Evolutionary conservation across 2,113 vertebrate genomes (phyloP).

Genomic region (Rhinichthys klamathensis): DNA sequence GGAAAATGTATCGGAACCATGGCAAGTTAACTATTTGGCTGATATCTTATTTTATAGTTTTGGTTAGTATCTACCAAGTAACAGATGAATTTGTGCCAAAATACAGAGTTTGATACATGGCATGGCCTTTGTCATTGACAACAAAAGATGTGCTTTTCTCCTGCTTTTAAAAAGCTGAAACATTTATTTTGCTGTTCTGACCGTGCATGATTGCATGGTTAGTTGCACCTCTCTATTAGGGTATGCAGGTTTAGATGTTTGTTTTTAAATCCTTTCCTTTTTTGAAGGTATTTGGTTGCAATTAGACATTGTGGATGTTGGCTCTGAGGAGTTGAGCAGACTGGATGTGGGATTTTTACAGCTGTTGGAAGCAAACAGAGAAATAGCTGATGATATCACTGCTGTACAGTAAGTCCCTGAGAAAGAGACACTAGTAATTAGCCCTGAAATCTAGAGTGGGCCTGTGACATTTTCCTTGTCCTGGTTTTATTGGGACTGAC

Average conservation of each 20-base stretch:
- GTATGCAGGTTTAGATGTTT: not conserved
- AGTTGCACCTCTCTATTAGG: not conserved
- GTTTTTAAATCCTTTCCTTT: not conserved
- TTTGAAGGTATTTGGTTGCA: not conserved
- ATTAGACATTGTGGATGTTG: not conserved
- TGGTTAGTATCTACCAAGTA: no score
- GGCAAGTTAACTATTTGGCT: no score
- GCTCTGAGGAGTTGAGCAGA: not conserved
- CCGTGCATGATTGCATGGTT: not conserved
- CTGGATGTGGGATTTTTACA: not conserved
- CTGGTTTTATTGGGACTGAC: constrained; percentile 42
- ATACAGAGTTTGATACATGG: not conserved
- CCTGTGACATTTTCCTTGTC: constrained; percentile 53
- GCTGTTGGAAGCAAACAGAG: constrained; percentile 21
- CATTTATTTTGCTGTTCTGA: not conserved
- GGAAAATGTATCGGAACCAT: no score
- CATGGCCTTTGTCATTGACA: not conserved
- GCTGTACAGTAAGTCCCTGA: constrained; percentile 23
- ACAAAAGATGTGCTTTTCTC: not conserved
- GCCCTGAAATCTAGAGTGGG: constrained; percentile 49
- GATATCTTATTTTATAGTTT: no score
- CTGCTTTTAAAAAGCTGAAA: not conserved
- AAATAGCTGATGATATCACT: constrained; percentile 36
- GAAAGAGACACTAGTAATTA: constrained; percentile 47
- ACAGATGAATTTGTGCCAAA: no score